Evolutionary conservation across 1,140 invertebrate species (phyloP), one percentile per base, ranked within the genome.

Genomic region (Battus philenor): DNA sequence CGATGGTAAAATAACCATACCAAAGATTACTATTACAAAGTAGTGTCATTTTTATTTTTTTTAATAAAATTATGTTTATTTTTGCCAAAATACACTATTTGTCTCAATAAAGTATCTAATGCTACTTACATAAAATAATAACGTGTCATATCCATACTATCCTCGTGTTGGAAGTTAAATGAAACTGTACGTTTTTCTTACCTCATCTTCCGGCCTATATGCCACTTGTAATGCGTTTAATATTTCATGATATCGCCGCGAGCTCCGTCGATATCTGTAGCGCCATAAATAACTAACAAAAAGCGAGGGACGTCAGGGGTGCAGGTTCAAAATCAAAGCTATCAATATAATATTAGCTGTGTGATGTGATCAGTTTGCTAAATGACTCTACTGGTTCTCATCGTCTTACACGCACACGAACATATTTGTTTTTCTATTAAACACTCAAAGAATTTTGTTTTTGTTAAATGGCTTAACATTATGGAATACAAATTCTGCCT

Each of bases 201-300:
- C 68, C 72, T 80, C 79, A 80, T 78, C 68, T 74, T 76, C 61
- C 64, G 63, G 71, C 66, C 75, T 80, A 80, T 78, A 81, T 78
- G 75, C 76, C 77, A 77, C 68, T 84, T 78, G 77, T 80, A 81
- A 81, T 78, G 77, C 72, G 70, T 81, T 84, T 84, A 84, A 84
- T 84, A 84, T 84, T 84, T 84, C 80, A 84, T 76, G 80, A 75
- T 78, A 80, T 62, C 64, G 74, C 75, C 70, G 67, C 50, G 36
- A 52, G 70, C 61, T 61, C 55, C 67, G 68, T 72, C 74, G 72
- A 70, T 84, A 84, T 84, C 80, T 70, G 54, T 50, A 32, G 36
- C 38, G 60, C 70, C 63, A 84, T 84, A 81, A 84, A 84, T 84
- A 75, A 83, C 67, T 55, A 56, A 61, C 72, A 82, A 79, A 79